phyloP scores from a whole-genome alignment of 2,797 vertebrate genomes.

The Eulemur mongoz region DNA sequence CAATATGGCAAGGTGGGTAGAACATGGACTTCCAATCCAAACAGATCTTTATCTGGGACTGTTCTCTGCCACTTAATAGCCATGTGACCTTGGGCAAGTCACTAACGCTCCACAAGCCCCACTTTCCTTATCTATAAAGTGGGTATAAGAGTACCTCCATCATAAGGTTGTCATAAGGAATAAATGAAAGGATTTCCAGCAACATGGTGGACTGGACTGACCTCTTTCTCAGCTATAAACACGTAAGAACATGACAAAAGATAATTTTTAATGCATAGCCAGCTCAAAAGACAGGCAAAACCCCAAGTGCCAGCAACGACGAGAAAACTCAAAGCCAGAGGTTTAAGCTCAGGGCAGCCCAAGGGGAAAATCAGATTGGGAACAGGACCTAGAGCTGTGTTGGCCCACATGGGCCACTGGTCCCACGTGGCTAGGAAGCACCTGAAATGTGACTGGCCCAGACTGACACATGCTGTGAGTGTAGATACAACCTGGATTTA shows the following conservation, averaged over 20 bases:
- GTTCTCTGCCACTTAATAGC: not conserved
- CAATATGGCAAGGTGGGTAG: too few relatives aligned
- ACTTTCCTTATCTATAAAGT: not conserved
- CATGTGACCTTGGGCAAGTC: not conserved
- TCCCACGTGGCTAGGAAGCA: not conserved
- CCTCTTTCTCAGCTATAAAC: not conserved
- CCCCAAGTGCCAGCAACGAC: not conserved
- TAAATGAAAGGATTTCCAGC: not conserved
- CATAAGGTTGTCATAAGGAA: not conserved
- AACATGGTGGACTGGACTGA: not conserved
- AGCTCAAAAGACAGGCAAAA: not conserved
- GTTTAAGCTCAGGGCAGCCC: not conserved
- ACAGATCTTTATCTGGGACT: not conserved
- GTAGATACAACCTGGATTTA: not conserved
- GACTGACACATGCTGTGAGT: not conserved
- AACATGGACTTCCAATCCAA: not conserved
- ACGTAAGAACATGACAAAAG: not conserved
- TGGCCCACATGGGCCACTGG: not conserved
- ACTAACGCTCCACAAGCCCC: not conserved
- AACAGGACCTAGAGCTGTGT: not conserved
- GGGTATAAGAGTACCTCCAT: not conserved
- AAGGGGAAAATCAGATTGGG: not conserved
- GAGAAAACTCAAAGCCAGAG: not conserved
- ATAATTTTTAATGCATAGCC: not conserved
- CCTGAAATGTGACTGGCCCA: not conserved